Evolutionary conservation across 2,797 vertebrate genomes (phyloP).

Genomic region (Pseudotriccus pelzelni): DNA sequence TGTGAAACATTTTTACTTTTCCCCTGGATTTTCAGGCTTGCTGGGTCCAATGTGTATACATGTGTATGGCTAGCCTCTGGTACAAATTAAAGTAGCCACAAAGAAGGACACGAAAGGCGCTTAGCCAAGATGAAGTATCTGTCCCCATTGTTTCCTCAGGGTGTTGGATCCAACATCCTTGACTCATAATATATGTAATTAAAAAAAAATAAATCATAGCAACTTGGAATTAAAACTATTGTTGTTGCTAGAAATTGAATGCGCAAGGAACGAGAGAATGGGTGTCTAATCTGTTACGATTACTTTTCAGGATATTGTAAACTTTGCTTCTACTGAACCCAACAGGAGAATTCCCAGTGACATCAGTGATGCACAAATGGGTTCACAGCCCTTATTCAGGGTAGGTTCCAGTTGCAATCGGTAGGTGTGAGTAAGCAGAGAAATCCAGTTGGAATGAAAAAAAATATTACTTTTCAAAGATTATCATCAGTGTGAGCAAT

Average conservation of each 20-base stretch:
- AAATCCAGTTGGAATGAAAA: conserved; percentile 33
- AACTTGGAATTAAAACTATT: conserved; percentile 32
- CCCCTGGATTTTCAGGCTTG: neutral
- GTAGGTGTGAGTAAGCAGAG: conserved; percentile 28
- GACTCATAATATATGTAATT: conserved; percentile 46
- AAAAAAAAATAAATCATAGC: neutral
- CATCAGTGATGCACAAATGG: neutral
- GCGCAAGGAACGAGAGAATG: neutral
- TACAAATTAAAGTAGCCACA: conserved; percentile 63
- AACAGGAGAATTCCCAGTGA: conserved; percentile 41
- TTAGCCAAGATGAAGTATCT: conserved; percentile 38
- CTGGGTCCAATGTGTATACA: neutral
- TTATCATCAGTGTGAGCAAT: conserved; percentile 23
- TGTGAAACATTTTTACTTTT: neutral
- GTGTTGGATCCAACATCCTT: conserved; percentile 34
- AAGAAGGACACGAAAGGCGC: conserved; percentile 45
- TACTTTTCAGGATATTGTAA: conserved; percentile 44
- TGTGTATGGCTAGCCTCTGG: conserved; percentile 28
- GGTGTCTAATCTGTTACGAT: neutral
- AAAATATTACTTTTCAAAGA: neutral
- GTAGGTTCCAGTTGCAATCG: neutral
- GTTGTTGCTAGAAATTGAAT: conserved; percentile 3
- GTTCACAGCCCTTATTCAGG: neutral
- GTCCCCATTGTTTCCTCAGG: conserved; percentile 44
- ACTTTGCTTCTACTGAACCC: neutral